Evolutionary conservation across 2,113 vertebrate species (phyloP), one percentile per base, ranked within the genome.

Genomic region (Strix aluco): DNA sequence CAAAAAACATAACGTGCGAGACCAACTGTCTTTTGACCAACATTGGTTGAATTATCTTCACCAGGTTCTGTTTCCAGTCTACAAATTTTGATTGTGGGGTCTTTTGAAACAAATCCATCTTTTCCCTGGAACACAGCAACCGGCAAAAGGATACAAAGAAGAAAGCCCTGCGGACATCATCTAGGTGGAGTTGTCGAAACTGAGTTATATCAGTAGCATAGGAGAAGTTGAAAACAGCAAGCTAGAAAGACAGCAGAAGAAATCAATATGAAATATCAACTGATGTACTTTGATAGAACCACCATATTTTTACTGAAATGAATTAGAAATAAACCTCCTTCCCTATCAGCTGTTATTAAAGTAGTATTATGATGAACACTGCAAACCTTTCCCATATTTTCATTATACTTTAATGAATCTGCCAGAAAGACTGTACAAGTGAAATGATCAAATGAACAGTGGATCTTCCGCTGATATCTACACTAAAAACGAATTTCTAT

Each of bases 81-180:
- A 51, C 21, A 54, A 0, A 38, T 91, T 65, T 69, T 81, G 52
- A 65, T 11, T 75, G 36, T 0, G 5, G 38, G 10, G 36, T 34
- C 36, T 82, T 94, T 34, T 73, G 78, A 82, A 91, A 73, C 27
- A 69, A 74, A 46, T 20, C 36, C 29, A 26, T 70, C 27, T 82
- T 67, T 6, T 22, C 21, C n/a, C 42, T 44, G 57, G 77, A 92
- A 88, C 5, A 18, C 58, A 92, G 85, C 32, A 57, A 78, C 17
- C 8, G 32, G 73, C 21, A 58, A 95, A 98, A 98, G 99, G 99
- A 99, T 99, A 99, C 99, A 91, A 99, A 99, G 97, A 99, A 99
- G 95, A 99, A 99, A 18, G 99, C 99, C 97, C 99, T 98, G 63
- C 99, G 98, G 92, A 99, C 90, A 9, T 99, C 99, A 72, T 99